These are phyloP conservation scores for Heliconius aoede DNA, from an alignment of 2,888 invertebrate species.

Conservation along the genomic window DNA sequence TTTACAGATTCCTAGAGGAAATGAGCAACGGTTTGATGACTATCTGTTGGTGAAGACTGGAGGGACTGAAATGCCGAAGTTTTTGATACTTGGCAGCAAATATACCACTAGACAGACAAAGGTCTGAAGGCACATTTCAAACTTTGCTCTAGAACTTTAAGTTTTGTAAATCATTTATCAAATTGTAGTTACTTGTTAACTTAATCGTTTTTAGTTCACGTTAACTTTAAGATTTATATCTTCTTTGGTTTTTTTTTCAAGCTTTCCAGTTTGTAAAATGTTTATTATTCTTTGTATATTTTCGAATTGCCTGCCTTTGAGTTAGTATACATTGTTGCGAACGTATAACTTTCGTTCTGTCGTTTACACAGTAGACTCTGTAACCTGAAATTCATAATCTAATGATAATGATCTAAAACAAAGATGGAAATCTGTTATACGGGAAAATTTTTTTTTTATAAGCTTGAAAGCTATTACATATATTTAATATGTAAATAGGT, in stretches of 20 bases:
- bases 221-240: background rate
- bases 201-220: background rate
- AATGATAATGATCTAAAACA: background rate
- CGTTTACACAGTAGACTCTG: background rate
- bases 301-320: background rate
- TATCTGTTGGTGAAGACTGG: constrained; percentile 10
- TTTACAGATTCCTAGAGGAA: constrained; percentile 17
- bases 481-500: background rate
- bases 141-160: background rate
- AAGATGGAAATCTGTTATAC: background rate
- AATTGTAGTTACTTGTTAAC: background rate
- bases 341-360: background rate
- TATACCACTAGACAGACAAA: background rate
- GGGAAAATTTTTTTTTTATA: background rate
- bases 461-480: background rate
- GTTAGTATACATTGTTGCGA: background rate
- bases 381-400: background rate
- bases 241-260: no score
- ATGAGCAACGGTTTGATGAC: constrained; percentile 20
- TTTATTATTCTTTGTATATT: background rate
- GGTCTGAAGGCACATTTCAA: background rate
- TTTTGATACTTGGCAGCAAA: background rate
- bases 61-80: background rate
- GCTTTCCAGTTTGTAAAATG: background rate
- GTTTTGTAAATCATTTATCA: background rate